Evolutionary conservation across 2,113 vertebrate genomes (phyloP).

Genomic region (Alligator sinensis): DNA sequence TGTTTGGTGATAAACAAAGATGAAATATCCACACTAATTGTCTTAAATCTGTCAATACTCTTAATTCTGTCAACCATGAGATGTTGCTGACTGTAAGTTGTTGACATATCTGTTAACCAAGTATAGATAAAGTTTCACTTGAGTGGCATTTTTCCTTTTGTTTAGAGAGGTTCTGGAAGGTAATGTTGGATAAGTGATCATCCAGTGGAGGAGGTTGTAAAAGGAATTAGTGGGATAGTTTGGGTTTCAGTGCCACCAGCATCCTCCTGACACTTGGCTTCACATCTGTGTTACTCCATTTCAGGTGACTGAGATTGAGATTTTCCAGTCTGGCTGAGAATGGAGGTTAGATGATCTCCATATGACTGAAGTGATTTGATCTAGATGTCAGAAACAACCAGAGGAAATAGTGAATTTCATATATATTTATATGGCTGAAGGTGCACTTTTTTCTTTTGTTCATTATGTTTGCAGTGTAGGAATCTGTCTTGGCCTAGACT

Average conservation of each 20-base stretch:
- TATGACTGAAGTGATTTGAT: background rate
- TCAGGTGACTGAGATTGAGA: background rate
- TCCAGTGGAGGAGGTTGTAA: background rate
- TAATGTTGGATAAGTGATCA: background rate
- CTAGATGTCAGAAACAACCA: background rate
- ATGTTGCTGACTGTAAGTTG: background rate
- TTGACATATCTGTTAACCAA: background rate
- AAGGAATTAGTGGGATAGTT: background rate
- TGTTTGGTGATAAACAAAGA: background rate
- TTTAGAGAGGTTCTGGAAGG: background rate
- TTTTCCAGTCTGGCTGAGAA: background rate
- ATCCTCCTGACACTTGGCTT: background rate
- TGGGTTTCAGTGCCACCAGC: background rate
- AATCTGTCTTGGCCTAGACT: background rate
- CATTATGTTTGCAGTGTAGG: background rate
- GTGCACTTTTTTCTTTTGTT: background rate
- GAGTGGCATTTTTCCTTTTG: background rate
- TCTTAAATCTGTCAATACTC: background rate
- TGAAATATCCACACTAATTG: background rate
- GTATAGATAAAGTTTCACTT: background rate
- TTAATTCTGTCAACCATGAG: background rate
- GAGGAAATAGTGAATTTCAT: background rate
- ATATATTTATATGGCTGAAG: background rate
- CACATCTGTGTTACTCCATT: background rate
- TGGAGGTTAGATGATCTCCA: fast-evolving